Evolutionary conservation across 2,888 invertebrate species (phyloP).

Genomic region (Agapostemon virescens): DNA sequence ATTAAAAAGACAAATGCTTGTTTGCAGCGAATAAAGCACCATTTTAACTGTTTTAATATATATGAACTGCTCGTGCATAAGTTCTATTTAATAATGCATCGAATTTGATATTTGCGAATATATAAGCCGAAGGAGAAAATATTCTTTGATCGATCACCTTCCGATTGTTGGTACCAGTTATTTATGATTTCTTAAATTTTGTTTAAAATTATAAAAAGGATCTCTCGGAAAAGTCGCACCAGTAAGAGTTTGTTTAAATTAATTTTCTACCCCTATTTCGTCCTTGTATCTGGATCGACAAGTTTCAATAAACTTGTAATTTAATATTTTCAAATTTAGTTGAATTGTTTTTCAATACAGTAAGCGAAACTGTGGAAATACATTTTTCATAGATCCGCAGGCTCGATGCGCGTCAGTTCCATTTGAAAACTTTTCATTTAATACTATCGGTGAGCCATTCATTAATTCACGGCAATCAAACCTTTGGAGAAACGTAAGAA

Average conservation of each 20-base stretch:
- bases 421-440: background rate
- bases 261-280: too few species aligned
- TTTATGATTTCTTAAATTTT: too few species aligned
- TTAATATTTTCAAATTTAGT: background rate
- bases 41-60: background rate
- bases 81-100: background rate
- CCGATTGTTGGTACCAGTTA: too few species aligned
- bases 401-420: background rate
- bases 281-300: too few species aligned
- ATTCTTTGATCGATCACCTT: too few species aligned
- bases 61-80: background rate
- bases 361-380: background rate
- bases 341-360: background rate
- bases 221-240: too few species aligned
- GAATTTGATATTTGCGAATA: background rate
- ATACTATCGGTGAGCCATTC: background rate
- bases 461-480: constrained; percentile 32
- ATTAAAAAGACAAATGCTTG: background rate
- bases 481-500: constrained; percentile 16
- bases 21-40: background rate
- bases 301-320: too few species aligned
- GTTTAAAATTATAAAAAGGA: too few species aligned
- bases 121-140: too few species aligned
- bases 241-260: too few species aligned
- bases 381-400: background rate